Conservation (phyloP, 2,113 vertebrate genomes). For the Cynoglossus semilaevis region DNA sequence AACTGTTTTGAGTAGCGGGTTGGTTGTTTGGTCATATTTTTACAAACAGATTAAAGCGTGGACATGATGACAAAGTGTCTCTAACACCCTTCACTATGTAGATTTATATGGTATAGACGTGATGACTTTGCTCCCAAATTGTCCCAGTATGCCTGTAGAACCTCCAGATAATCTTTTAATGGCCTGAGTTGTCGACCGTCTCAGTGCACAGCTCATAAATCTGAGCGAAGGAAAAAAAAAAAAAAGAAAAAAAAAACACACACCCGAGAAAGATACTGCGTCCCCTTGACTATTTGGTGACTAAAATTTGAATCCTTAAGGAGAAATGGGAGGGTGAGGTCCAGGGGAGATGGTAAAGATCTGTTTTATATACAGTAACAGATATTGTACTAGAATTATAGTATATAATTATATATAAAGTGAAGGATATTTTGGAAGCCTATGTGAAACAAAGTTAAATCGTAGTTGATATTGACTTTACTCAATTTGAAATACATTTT, state of each 20-base stretch:
- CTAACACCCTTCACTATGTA: constrained; percentile 30
- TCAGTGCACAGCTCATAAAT: constrained; percentile 56
- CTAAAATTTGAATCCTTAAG: constrained; percentile 38
- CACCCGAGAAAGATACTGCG: constrained; percentile 12
- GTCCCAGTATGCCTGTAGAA: constrained; percentile 45
- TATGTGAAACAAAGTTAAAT: too few relatives aligned
- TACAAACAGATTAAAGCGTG: too few relatives aligned
- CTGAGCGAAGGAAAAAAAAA: constrained; percentile 43
- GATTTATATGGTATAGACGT: constrained; percentile 50
- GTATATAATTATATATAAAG: too few relatives aligned
- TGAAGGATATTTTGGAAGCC: too few relatives aligned
- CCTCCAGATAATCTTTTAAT: constrained; percentile 65
- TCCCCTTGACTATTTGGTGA: constrained; percentile 23
- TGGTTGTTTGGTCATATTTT: too few relatives aligned
- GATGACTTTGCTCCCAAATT: constrained; percentile 49
- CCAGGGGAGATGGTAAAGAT: too few relatives aligned
- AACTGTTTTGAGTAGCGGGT: too few relatives aligned
- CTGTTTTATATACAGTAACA: too few relatives aligned
- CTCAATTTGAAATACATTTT: too few relatives aligned
- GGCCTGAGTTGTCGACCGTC: constrained; percentile 46
- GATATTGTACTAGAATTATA: too few relatives aligned
- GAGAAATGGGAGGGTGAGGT: constrained; percentile 10
- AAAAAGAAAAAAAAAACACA: constrained; percentile 45
- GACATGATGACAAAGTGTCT: neutral
- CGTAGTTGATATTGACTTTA: too few relatives aligned